A percentile compares a stretch with the other conserved stretches of the same genome.
Evolutionary conservation across 2,113 vertebrate genomes (phyloP).

Genomic region (Petaurus breviceps): DNA sequence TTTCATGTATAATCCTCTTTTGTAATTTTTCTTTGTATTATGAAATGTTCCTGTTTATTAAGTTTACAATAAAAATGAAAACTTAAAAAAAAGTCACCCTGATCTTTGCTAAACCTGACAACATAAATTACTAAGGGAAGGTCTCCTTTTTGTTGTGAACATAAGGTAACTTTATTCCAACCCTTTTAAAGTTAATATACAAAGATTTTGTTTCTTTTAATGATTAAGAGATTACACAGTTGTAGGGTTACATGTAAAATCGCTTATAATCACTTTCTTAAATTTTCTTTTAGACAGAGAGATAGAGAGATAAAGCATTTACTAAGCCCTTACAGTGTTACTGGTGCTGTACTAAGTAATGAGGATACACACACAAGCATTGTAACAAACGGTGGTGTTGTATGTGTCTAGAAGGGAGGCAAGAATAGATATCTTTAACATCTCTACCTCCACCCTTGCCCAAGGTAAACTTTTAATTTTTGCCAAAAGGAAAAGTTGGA

Average conservation of each 20-base stretch:
- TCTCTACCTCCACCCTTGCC: background rate
- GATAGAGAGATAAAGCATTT: background rate
- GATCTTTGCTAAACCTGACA: background rate
- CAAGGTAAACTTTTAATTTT: background rate
- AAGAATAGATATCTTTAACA: background rate
- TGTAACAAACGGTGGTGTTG: background rate
- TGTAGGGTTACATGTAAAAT: background rate
- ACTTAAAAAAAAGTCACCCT: background rate
- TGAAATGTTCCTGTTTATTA: background rate
- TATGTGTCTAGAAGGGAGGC: background rate
- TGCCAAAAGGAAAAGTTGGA: background rate
- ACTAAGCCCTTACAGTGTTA: background rate
- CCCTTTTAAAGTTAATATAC: background rate
- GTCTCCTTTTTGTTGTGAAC: background rate
- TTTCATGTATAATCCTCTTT: background rate
- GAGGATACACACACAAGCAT: background rate
- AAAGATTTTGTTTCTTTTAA: background rate
- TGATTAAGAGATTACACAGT: background rate
- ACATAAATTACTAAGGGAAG: background rate
- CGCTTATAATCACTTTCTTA: background rate
- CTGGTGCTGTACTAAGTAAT: background rate
- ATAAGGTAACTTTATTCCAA: background rate
- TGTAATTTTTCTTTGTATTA: background rate
- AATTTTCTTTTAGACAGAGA: background rate
- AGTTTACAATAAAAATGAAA: background rate